Evolutionary conservation across 2,888 invertebrate genomes (phyloP), one percentile per base, ranked within the genome.

Genomic region (Torymus tubicola): DNA sequence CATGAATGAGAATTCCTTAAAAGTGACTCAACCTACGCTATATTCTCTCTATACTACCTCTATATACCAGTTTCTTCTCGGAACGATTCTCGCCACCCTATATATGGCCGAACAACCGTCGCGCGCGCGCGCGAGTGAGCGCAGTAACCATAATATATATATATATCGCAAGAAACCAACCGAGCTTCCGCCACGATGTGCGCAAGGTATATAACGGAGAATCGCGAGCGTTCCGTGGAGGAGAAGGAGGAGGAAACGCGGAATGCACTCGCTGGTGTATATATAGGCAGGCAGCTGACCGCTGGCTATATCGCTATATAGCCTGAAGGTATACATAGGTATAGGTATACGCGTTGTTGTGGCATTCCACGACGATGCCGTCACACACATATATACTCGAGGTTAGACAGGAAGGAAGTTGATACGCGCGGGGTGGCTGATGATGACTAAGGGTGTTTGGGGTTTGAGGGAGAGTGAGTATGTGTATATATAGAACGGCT

Each of bases 131-230:
- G 21, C 12, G 52, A 3, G 18, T 10, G 69, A 12, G 31, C 31
- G 24, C 70, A 18, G 21, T 70, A 65, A 31, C n/a, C 60, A 61
- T 75, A 63, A n/a, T n/a, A n/a, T n/a, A n/a, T n/a, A n/a, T n/a
- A n/a, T n/a, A 78, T 78, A 78, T 67, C 16, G 75, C 74, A 81
- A 81, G 75, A 81, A 81, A 71, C 79, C 50, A 68, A 72, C 21
- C 68, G 76, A 61, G 69, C 79, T 81, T 81, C 81, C 81, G 52
- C 13, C 21, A 50, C 42, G 1, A 57, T 24, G 12, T 2, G n/a
- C 18, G 31, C 50, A 61, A 42, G 50, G 53, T 24, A 61, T 14
- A n/a, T 80, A 77, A 80, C 76, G 76, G 80, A 24, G 24, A 24
- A 64, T 67, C 67, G 68, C 76, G 67, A 52, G 61, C 71, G 63